A percentile compares a stretch with the other conserved stretches of the same genome.
Evolutionary conservation across 2,113 vertebrate genomes (phyloP).

Genomic region (Genyomyrus donnyi): DNA sequence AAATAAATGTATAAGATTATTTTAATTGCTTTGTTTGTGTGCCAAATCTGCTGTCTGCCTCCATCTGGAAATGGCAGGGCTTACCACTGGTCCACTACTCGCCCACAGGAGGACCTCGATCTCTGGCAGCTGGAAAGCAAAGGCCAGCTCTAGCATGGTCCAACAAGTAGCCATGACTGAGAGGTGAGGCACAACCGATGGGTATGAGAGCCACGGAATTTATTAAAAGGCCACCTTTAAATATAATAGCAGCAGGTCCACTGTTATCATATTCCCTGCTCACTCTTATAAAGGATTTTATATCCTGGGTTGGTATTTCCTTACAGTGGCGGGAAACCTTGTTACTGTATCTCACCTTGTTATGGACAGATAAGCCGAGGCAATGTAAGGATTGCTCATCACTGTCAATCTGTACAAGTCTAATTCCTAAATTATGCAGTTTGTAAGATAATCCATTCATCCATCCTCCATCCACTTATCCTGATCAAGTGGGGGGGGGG

Average conservation of each 20-base stretch:
- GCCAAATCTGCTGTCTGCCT: background rate
- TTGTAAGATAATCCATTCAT: background rate
- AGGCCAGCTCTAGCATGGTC: constrained; percentile 94
- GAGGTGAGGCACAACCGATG: constrained; percentile 60
- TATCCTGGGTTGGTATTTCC: background rate
- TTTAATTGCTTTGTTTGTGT: background rate
- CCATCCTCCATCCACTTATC: background rate
- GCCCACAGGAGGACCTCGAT: constrained; percentile 89
- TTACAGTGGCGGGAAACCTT: background rate
- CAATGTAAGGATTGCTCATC: background rate
- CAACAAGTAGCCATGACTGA: constrained; percentile 99
- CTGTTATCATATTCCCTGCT: background rate
- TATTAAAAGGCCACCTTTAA: background rate
- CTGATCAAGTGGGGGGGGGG: background rate
- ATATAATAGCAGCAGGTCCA: background rate
- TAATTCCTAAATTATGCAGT: background rate
- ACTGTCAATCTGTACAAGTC: background rate
- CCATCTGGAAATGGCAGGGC: background rate
- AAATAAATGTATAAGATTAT: background rate
- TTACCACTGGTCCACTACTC: background rate
- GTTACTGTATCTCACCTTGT: background rate
- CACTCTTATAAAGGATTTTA: background rate
- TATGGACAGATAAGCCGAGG: background rate
- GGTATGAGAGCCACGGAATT: background rate
- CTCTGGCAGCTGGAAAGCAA: constrained; percentile 98